These are phyloP conservation scores for Triplophysa bombifrons DNA, from an alignment of 2,797 vertebrate genomes.

Conservation along the genomic window DNA sequence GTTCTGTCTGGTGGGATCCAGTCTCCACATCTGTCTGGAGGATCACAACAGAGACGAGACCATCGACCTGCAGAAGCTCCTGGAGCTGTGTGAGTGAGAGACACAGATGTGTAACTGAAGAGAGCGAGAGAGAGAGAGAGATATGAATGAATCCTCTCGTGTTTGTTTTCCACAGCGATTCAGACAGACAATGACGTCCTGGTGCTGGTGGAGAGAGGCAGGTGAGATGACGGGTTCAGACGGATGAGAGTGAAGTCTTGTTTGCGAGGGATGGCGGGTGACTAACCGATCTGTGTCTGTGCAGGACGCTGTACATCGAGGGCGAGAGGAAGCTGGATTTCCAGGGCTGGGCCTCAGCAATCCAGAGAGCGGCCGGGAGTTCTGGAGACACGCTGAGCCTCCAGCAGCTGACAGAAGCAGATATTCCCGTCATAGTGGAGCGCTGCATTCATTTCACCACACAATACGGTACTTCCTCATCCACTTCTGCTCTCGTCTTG, in stretches of 20 bases:
- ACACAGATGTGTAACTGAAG: neutral
- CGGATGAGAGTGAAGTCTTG: neutral
- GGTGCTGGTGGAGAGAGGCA: conserved; percentile 90
- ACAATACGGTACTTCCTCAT: conserved; percentile 79
- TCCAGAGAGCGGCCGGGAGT: conserved; percentile 86
- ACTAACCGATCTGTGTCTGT: neutral
- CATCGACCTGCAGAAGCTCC: conserved; percentile 88
- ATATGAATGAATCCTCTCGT: conserved; percentile 11
- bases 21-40: conserved; percentile 76
- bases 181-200: conserved; percentile 89
- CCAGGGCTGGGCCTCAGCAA: conserved; percentile 83
- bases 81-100: conserved; percentile 88
- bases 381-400: conserved; percentile 86
- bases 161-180: conserved; percentile 74
- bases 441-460: conserved; percentile 93
- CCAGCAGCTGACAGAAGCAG: conserved; percentile 90
- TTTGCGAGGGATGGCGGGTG: neutral
- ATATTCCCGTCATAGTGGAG: conserved; percentile 89
- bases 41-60: conserved; percentile 78
- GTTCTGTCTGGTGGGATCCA: conserved; percentile 86
- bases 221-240: conserved; percentile 73
- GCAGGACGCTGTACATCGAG: conserved; percentile 90
- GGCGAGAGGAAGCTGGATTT: conserved; percentile 91
- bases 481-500: no score
- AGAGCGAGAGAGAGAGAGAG: neutral